A percentile compares a stretch with the other conserved stretches of the same genome.
Evolutionary conservation across 2,888 invertebrate species (phyloP).

Genomic region (Bimastos eiseni): DNA sequence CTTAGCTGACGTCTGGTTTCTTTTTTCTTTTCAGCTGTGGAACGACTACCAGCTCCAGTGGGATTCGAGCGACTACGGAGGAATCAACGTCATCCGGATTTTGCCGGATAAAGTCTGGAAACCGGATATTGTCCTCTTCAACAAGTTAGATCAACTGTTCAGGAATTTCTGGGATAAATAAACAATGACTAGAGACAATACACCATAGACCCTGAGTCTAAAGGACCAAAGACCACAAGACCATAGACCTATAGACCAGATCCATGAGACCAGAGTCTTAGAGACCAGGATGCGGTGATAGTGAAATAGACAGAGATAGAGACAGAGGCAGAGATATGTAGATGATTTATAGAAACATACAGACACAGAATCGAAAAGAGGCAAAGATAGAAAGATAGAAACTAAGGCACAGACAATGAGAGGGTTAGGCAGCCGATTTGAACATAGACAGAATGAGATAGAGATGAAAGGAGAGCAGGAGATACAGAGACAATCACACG

Average conservation of each 20-base stretch:
- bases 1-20: background rate
- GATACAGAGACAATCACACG: background rate
- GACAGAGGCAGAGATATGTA: background rate
- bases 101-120: conserved; percentile 98
- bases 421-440: background rate
- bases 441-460: background rate
- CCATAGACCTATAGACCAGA: no score
- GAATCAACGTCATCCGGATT: conserved; percentile 86
- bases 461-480: background rate
- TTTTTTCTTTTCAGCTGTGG: conserved; percentile 72
- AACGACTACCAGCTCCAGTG: conserved; percentile 94
- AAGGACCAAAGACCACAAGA: no score
- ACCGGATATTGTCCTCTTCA: conserved; percentile 95
- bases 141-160: conserved; percentile 59
- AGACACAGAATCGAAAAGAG: background rate
- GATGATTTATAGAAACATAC: background rate
- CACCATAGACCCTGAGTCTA: no score
- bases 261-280: background rate
- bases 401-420: conserved; percentile 16
- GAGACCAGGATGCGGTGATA: background rate
- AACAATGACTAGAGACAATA: background rate
- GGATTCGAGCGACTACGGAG: conserved; percentile 95
- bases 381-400: conserved; percentile 25
- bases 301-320: background rate
- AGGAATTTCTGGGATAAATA: background rate